A percentile compares a stretch with the other conserved stretches of the same genome.
These are phyloP conservation scores for Tanaodytes sp. DNA, from an alignment of 2,888 invertebrate genomes.

Conservation along the genomic window DNA sequence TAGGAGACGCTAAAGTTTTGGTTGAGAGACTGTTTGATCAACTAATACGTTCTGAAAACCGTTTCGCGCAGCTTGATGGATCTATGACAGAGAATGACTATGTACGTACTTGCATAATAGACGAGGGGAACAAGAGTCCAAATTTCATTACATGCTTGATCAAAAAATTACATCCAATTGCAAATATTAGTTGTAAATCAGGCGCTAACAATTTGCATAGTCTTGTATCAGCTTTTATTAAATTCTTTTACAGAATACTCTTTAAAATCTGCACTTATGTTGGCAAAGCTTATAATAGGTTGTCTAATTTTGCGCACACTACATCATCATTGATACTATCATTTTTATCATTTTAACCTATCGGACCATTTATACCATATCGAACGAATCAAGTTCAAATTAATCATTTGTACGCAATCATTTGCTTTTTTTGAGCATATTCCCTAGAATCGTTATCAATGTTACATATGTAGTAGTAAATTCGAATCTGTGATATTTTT, in stretches of 20 bases:
- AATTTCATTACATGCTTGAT: conserved; percentile 8
- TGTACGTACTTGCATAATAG: conserved; percentile 64
- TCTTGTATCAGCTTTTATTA: neutral
- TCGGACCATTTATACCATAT: too few relatives aligned
- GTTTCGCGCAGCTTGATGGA: conserved; percentile 72
- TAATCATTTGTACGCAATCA: too few relatives aligned
- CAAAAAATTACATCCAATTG: neutral
- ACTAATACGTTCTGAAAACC: conserved; percentile 77
- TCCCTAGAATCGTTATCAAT: too few relatives aligned
- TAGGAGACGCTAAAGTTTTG: conserved; percentile 79
- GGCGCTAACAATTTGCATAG: neutral
- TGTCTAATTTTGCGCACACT: neutral
- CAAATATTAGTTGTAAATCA: neutral
- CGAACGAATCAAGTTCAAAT: too few relatives aligned
- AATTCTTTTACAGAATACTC: neutral
- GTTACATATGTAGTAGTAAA: too few relatives aligned
- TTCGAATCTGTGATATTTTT: too few relatives aligned
- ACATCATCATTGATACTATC: neutral
- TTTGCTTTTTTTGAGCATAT: too few relatives aligned
- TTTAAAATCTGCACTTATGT: neutral
- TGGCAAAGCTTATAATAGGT: neutral
- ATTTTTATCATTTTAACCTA: too few relatives aligned
- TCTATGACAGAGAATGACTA: conserved; percentile 62
- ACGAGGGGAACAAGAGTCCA: neutral
- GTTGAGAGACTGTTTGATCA: conserved; percentile 79